A percentile compares a stretch with the other conserved stretches of the same genome.
These are phyloP conservation scores for Escarpia spicata DNA, from an alignment of 2,888 invertebrate genomes.

Conservation along the genomic window DNA sequence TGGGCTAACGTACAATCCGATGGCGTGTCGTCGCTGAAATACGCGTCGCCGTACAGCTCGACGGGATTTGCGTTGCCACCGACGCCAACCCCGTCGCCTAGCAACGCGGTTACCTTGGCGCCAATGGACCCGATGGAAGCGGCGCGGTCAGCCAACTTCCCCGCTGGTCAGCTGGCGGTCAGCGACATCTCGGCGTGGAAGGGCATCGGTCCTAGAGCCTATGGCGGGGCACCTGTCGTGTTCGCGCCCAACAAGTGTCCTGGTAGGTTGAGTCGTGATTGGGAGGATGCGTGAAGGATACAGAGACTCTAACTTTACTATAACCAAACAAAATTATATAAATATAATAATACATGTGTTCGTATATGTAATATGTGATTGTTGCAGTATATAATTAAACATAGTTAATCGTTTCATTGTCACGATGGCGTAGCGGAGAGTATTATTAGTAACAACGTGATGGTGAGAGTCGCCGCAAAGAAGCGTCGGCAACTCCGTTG, in stretches of 20 bases:
- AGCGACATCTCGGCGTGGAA: background rate
- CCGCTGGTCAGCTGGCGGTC: background rate
- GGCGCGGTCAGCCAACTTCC: background rate
- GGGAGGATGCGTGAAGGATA: background rate
- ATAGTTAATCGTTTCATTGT: too few species aligned
- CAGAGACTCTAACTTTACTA: background rate
- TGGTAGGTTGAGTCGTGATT: background rate
- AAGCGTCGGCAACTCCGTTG: too few species aligned
- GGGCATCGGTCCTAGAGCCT: background rate
- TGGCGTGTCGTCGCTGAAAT: background rate
- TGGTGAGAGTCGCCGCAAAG: too few species aligned
- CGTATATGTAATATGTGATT: too few species aligned
- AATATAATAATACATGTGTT: too few species aligned
- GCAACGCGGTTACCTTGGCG: background rate
- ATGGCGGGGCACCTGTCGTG: background rate
- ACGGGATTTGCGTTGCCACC: background rate
- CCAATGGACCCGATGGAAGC: constrained; percentile 7
- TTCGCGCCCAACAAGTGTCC: background rate
- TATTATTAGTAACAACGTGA: too few species aligned
- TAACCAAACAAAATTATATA: too few species aligned
- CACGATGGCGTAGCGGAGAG: too few species aligned
- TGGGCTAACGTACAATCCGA: background rate
- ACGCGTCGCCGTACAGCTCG: background rate
- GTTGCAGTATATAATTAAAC: too few species aligned
- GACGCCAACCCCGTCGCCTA: background rate